Evolutionary conservation across 2,113 vertebrate genomes (phyloP).

Genomic region (Tragulus kanchil): DNA sequence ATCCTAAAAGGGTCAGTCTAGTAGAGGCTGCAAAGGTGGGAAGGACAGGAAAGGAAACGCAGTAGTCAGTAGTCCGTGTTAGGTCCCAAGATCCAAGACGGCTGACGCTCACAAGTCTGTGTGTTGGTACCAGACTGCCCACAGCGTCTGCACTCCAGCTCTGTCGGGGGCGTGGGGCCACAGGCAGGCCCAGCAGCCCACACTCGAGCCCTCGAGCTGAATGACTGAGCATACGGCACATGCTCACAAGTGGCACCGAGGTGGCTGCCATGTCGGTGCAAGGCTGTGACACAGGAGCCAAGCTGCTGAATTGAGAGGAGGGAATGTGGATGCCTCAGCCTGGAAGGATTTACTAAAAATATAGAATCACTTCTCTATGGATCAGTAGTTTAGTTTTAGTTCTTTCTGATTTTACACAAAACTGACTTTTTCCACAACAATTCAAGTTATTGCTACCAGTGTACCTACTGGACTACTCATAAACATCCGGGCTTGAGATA

Average conservation of each 20-base stretch:
- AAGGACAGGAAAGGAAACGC: neutral
- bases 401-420: neutral
- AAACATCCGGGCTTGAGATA: neutral
- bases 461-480: neutral
- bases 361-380: neutral
- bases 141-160: too few species aligned
- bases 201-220: fast-evolving
- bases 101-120: neutral
- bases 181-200: neutral
- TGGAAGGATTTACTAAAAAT: neutral
- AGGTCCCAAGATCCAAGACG: neutral
- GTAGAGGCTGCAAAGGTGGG: neutral
- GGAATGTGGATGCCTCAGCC: neutral
- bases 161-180: neutral
- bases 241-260: too few species aligned
- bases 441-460: neutral
- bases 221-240: neutral
- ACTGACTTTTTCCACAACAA: neutral
- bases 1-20: neutral
- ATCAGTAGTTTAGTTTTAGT: neutral
- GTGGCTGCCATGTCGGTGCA: fast-evolving
- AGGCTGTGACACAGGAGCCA: neutral
- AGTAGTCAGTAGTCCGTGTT: neutral
- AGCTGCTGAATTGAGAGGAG: neutral
- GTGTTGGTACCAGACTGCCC: neutral